Base-by-base conservation (phyloP, 92 coral and sea anemone genomes). In the Bergia puertoricense region DNA sequence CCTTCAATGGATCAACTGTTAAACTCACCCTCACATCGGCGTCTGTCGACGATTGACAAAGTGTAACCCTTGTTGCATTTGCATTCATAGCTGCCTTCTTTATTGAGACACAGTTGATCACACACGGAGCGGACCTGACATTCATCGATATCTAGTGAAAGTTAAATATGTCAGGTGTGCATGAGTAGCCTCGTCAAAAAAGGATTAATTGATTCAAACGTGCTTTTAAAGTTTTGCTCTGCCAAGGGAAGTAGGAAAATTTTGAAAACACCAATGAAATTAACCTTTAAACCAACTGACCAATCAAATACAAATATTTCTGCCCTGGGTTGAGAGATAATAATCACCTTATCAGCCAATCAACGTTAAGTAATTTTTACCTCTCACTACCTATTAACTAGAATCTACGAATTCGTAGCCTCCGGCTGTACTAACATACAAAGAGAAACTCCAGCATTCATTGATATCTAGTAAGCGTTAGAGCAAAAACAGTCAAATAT, bases 111-210 rank as follows among this genome's bases (percentile, higher is more conserved):
- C 4, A 5, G 54, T 37, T 84, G 87, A 15, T 71, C 79, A 13
- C 87, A 84, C 11, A 37, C 15, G n/a, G 79, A 0, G 22, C 78
- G 41, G 37, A 46, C 16, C 15, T 1, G n/a, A 3, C 87, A 84
- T 39, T 84, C 87, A 13, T 84, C 20, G 79, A 84, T 84, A 37
- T 84, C 87, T 84, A 42, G 46, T 18, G 80, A 39, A 43, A 43
- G 46, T 74, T 13, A 74, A 42, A 76, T 10, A 76, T 41, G 36
- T 42, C 46, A 76, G 36, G 42, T 40, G 18, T 45, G 4, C 41
- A 2, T 36, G 16, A 5, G 9, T 36, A 73, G 11, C 39, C 30
- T 69, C 75, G 2, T 18, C 8, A 72, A 72, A 7, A 5, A 16
- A 20, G n/a, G 41, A 62, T 18, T 62, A 62, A 20, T 62, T 16